phyloP scores from a whole-genome alignment of 2,888 invertebrate genomes.

The Agrypnus murinus region DNA sequence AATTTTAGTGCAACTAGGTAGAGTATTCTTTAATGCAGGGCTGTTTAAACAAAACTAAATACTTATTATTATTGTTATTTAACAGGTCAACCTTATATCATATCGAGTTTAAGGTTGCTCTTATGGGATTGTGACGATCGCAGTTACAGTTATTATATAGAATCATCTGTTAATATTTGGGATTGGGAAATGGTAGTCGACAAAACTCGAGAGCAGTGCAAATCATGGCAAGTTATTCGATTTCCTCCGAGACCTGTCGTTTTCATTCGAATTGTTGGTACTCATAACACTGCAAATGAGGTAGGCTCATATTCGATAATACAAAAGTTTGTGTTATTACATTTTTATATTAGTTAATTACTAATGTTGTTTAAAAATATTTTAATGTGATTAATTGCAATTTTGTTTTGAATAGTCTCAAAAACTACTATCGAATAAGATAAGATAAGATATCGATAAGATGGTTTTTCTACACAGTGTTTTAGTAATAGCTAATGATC shows the following conservation, averaged over 20 bases:
- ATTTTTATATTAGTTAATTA: too few relatives aligned
- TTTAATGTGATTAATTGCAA: too few relatives aligned
- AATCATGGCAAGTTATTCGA: slow-evolving; percentile 95
- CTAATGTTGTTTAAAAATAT: too few relatives aligned
- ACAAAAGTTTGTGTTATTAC: too few relatives aligned
- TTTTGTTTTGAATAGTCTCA: too few relatives aligned
- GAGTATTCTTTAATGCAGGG: slow-evolving; percentile 17
- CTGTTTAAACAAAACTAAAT: not conserved
- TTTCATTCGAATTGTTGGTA: slow-evolving; percentile 96
- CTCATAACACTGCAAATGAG: slow-evolving; percentile 98
- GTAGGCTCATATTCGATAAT: too few relatives aligned
- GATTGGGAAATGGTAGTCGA: slow-evolving; percentile 96
- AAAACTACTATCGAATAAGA: too few relatives aligned
- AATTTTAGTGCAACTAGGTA: slow-evolving; percentile 93
- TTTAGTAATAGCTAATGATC: too few relatives aligned
- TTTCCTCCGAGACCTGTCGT: slow-evolving; percentile 92
- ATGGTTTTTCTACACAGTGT: too few relatives aligned
- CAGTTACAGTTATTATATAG: slow-evolving; percentile 96
- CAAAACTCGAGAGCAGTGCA: slow-evolving; percentile 87
- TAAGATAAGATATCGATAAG: too few relatives aligned
- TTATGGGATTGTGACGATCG: slow-evolving; percentile 98
- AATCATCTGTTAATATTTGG: slow-evolving; percentile 94
- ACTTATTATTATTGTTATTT: too few relatives aligned
- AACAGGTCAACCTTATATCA: slow-evolving; percentile 91
- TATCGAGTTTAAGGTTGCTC: slow-evolving; percentile 91